phyloP scores from a whole-genome alignment of 2,888 invertebrate species.

The Rotaria macrura region DNA sequence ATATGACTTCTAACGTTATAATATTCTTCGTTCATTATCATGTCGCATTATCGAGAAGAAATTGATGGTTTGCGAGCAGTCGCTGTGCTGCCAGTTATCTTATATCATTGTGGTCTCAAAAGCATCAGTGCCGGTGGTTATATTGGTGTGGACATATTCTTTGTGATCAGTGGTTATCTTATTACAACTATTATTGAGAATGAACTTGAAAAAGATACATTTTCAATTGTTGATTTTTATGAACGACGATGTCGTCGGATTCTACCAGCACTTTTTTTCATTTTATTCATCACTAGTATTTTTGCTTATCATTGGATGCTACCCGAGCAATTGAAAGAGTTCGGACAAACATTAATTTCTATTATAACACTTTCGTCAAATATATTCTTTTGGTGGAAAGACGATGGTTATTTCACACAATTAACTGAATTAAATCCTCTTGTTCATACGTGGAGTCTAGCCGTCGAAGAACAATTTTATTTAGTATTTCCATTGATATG shows the following conservation, averaged over 20 bases:
- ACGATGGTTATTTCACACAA: neutral
- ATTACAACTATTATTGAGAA: neutral
- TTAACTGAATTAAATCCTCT: neutral
- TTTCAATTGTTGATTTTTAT: neutral
- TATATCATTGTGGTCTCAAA: neutral
- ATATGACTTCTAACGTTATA: no score
- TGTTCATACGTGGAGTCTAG: neutral
- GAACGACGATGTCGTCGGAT: neutral
- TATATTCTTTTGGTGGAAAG: neutral
- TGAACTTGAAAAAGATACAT: neutral
- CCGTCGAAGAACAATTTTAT: neutral
- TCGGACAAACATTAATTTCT: neutral
- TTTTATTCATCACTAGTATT: neutral
- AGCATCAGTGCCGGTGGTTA: neutral
- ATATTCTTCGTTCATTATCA: neutral
- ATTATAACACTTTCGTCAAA: neutral
- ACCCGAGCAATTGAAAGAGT: neutral
- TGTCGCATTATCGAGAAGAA: neutral
- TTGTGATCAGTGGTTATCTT: neutral
- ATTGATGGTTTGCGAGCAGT: neutral
- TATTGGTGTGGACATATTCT: neutral
- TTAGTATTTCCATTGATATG: neutral
- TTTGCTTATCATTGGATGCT: neutral
- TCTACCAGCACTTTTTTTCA: neutral
- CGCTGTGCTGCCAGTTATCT: neutral